Percentiles rank a stretch among this genome's conserved stretches.
Evolutionary conservation across 2,113 vertebrate species (phyloP).

Genomic region (Pithys albifrons): DNA sequence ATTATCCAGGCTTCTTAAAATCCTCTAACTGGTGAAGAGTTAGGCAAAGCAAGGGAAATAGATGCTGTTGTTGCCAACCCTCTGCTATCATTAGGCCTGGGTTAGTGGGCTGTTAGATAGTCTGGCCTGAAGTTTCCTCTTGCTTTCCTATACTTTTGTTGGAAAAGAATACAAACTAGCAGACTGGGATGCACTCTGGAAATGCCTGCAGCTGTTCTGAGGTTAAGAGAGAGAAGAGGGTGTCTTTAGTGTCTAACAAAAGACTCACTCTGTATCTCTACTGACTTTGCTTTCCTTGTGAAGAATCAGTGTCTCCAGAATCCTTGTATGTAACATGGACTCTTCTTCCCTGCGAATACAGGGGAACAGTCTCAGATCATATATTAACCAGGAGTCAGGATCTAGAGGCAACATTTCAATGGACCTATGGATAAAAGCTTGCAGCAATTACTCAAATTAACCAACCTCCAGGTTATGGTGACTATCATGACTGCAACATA

Average conservation of each 20-base stretch:
- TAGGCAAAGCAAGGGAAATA: not conserved
- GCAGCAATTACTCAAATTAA: not conserved
- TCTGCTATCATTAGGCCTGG: not conserved
- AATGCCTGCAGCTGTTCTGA: not conserved
- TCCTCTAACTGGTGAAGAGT: not conserved
- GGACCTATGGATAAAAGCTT: not conserved
- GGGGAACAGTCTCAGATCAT: not conserved
- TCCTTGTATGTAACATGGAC: not conserved
- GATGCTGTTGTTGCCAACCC: not conserved
- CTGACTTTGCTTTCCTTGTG: not conserved
- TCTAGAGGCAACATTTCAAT: not conserved
- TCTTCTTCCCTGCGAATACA: not conserved
- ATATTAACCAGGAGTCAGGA: not conserved
- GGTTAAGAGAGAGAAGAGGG: not conserved
- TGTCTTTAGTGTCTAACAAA: not conserved
- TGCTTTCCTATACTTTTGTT: not conserved
- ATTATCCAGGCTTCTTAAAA: not conserved
- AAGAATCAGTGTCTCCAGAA: not conserved
- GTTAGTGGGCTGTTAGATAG: not conserved
- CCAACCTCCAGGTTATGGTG: not conserved
- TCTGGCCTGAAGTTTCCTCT: not conserved
- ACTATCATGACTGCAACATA: not conserved
- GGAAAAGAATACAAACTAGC: not conserved
- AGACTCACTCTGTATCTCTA: not conserved
- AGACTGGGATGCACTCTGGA: not conserved